Conservation (phyloP, 2,888 invertebrate genomes). For the Himalopsyche tibetana region DNA sequence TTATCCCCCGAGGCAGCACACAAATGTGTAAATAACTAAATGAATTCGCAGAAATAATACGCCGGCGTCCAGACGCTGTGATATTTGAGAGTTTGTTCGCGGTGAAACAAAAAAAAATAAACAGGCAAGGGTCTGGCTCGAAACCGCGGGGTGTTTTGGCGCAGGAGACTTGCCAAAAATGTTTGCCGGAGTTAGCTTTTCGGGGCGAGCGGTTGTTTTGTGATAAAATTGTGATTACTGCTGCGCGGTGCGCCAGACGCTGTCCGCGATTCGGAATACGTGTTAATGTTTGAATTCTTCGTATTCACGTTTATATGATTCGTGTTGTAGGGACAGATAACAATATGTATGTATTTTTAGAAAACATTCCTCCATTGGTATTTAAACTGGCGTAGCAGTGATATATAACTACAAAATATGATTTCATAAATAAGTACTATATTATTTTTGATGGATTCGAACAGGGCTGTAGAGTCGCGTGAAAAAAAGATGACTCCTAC, state of each 20-base stretch:
- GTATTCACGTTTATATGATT: no score
- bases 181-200: not conserved
- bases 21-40: conserved; percentile 34
- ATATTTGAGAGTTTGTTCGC: not conserved
- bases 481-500: no score
- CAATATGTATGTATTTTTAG: no score
- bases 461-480: no score
- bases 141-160: conserved; percentile 16
- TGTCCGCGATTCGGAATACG: not conserved
- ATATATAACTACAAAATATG: no score
- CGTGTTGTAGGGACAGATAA: no score
- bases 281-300: not conserved
- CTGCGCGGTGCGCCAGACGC: not conserved
- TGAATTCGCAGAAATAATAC: not conserved
- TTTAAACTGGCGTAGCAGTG: no score
- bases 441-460: no score
- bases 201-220: not conserved
- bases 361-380: no score
- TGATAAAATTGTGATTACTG: not conserved
- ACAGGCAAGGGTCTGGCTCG: not conserved
- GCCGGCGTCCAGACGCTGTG: not conserved
- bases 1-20: not conserved
- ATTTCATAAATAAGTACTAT: no score
- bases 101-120: not conserved
- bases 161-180: conserved; percentile 7